phyloP scores from a whole-genome alignment of 2,113 vertebrate species.

The Paradisaea rubra region DNA sequence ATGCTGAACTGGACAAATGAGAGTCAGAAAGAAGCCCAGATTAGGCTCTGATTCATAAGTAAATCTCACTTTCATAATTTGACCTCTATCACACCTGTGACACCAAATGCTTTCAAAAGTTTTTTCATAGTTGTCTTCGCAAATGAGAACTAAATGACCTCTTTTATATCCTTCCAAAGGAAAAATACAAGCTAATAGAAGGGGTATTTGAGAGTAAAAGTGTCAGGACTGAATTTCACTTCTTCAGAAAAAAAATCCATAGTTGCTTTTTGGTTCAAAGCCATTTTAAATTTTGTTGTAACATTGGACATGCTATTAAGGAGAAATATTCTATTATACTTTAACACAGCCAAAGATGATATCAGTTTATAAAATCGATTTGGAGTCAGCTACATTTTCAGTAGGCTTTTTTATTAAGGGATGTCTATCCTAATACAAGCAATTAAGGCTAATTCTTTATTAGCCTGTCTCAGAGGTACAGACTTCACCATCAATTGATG shows the following conservation, averaged over 20 bases:
- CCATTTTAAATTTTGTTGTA: background rate
- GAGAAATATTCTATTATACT: background rate
- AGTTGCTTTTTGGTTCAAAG: slow-evolving; percentile 8
- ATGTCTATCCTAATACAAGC: background rate
- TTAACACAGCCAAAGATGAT: slow-evolving; percentile 26
- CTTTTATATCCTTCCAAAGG: background rate
- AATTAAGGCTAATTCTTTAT: slow-evolving; percentile 2
- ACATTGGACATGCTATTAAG: background rate
- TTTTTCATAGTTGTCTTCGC: background rate
- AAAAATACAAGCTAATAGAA: background rate
- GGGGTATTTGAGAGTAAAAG: background rate
- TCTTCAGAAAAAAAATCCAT: background rate
- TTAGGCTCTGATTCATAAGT: background rate
- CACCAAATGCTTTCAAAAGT: background rate
- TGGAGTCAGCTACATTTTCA: slow-evolving; percentile 19
- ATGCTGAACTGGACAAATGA: background rate
- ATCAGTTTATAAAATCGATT: slow-evolving; percentile 9
- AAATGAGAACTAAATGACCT: background rate
- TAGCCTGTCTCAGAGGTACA: background rate
- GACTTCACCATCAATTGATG: background rate
- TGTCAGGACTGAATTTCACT: background rate
- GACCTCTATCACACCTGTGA: background rate
- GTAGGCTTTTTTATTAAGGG: background rate
- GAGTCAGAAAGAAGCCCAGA: background rate
- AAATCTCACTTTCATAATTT: background rate